Conservation (phyloP, 2,888 invertebrate species). For the Andrena hattorfiana region DNA sequence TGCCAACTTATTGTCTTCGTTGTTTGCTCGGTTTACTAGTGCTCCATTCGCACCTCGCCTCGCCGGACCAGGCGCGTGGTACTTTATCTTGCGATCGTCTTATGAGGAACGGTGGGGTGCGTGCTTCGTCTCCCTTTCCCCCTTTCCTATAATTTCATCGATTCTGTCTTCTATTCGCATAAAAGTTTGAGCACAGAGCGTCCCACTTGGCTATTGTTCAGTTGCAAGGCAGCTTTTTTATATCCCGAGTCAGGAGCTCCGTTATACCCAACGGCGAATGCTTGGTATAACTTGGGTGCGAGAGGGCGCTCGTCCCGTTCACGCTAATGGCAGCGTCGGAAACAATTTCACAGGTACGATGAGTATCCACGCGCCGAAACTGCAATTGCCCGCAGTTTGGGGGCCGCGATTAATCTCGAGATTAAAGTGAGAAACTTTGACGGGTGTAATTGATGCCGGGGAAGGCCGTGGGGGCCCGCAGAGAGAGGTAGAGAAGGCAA, state of each 20-base stretch:
- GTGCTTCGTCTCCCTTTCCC: not conserved
- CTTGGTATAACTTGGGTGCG: not conserved
- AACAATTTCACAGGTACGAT: conserved; percentile 41
- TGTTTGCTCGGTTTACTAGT: conserved; percentile 77
- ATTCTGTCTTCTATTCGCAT: not conserved
- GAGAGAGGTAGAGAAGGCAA: conserved; percentile 68
- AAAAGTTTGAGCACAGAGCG: too few relatives aligned
- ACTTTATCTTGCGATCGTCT: not conserved
- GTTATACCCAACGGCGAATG: not conserved
- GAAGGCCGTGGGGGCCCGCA: conserved; percentile 46
- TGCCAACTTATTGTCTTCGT: conserved; percentile 69
- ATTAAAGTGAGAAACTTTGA: conserved; percentile 76
- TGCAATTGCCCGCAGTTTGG: conserved; percentile 62
- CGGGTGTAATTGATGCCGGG: conserved; percentile 74
- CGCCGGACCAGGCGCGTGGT: not conserved
- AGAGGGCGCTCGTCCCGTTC: not conserved
- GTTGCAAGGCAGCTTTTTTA: not conserved
- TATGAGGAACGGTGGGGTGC: not conserved
- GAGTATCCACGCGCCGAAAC: conserved; percentile 71
- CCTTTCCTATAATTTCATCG: not conserved
- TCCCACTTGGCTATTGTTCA: too few relatives aligned
- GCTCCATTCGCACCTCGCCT: conserved; percentile 31
- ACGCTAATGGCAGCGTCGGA: conserved; percentile 48
- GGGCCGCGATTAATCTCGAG: conserved; percentile 75
- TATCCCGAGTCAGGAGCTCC: not conserved